A percentile compares a stretch with the other conserved stretches of the same genome.
phyloP scores from a whole-genome alignment of 1,140 invertebrate genomes.

The Anoplophora glabripennis region DNA sequence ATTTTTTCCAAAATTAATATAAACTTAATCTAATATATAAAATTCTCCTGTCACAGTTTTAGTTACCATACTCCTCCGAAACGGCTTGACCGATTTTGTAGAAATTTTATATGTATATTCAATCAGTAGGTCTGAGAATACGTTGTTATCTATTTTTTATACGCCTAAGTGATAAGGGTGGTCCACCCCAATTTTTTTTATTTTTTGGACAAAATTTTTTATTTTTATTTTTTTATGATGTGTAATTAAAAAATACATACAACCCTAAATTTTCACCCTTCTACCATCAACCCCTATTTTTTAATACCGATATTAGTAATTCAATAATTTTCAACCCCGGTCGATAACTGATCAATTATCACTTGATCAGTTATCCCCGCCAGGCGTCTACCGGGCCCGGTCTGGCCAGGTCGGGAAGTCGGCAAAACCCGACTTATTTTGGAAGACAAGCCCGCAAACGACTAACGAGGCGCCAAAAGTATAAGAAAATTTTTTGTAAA shows the following conservation, averaged over 20 bases:
- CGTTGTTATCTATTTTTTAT: too few relatives aligned
- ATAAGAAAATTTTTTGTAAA: too few relatives aligned
- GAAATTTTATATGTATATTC: conserved; percentile 1
- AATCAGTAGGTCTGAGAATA: neutral
- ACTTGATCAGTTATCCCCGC: too few relatives aligned
- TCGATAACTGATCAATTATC: too few relatives aligned
- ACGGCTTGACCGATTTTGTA: conserved; percentile 9
- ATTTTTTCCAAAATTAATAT: too few relatives aligned
- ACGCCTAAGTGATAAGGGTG: neutral
- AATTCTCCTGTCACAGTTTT: conserved; percentile 6
- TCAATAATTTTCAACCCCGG: conserved; percentile 1
- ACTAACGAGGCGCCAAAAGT: too few relatives aligned
- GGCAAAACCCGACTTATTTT: too few relatives aligned
- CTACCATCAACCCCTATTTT: conserved; percentile 6
- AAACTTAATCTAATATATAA: conserved; percentile 8
- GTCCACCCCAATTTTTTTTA: neutral
- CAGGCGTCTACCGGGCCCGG: too few relatives aligned
- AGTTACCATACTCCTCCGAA: neutral
- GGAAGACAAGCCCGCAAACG: too few relatives aligned
- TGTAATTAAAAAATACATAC: conserved; percentile 5
- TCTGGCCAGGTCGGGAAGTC: too few relatives aligned
- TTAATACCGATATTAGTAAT: neutral
- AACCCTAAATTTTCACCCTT: conserved; percentile 1
- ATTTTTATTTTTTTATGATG: conserved; percentile 2
- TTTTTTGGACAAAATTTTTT: neutral